Percentiles rank a stretch among this genome's conserved stretches.
These are phyloP conservation scores for Bufo gargarizans DNA, from an alignment of 2,113 vertebrate genomes.

Conservation along the genomic window DNA sequence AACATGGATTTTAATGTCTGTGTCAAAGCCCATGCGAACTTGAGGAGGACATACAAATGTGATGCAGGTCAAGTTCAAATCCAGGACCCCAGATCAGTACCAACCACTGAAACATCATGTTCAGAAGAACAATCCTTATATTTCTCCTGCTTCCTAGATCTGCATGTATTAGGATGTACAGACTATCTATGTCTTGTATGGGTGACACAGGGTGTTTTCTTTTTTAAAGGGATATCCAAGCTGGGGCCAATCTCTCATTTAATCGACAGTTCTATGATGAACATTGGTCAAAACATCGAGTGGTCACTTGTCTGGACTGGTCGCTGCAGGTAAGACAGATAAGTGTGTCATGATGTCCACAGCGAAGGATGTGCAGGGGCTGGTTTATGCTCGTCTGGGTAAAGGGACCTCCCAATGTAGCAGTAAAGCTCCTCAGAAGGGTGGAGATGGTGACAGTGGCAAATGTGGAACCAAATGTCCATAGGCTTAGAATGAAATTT, in stretches of 20 bases:
- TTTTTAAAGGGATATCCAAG: constrained; percentile 83
- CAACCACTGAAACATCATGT: no score
- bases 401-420: background rate
- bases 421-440: background rate
- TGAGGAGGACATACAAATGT: no score
- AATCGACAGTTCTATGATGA: constrained; percentile 94
- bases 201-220: background rate
- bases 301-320: constrained; percentile 97
- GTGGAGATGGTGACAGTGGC: background rate
- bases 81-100: no score
- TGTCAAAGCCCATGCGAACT: no score
- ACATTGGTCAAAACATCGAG: constrained; percentile 96
- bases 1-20: no score
- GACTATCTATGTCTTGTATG: background rate
- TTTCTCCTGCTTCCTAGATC: no score
- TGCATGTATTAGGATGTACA: no score
- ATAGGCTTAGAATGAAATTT: no score
- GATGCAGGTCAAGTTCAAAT: no score
- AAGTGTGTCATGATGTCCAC: background rate
- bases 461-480: no score
- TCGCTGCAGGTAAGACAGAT: constrained; percentile 87
- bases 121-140: no score
- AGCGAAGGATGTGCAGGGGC: background rate
- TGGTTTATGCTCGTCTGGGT: background rate
- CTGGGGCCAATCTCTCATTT: constrained; percentile 90